Conservation (phyloP, 1,140 invertebrate species). For the Antheraea mylitta region DNA sequence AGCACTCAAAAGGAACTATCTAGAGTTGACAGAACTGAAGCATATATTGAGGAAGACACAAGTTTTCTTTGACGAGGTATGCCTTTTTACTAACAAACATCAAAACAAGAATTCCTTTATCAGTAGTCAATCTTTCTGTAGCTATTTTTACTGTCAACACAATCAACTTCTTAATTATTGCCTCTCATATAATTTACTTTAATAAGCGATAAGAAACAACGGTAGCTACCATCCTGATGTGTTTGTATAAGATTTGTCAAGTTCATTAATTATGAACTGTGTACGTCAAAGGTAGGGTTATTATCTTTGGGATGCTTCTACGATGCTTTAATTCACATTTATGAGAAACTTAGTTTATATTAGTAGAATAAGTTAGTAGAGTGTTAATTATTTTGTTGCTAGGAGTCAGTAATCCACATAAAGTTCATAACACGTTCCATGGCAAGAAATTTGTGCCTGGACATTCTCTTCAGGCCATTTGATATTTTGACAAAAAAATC, state of each 20-base stretch:
- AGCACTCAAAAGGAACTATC: conserved; percentile 96
- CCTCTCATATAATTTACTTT: conserved; percentile 6
- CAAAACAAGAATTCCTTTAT: background rate
- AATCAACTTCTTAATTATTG: background rate
- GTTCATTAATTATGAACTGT: conserved; percentile 12
- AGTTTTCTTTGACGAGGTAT: conserved; percentile 98
- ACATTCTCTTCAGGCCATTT: too few relatives aligned
- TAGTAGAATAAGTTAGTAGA: background rate
- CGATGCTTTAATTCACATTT: background rate
- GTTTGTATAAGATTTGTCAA: conserved; percentile 7
- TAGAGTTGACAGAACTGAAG: conserved; percentile 97
- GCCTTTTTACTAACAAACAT: conserved; percentile 38
- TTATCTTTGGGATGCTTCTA: background rate
- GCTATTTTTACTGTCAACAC: background rate
- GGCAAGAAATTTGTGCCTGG: too few relatives aligned
- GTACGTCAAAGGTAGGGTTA: background rate
- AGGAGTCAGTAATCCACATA: too few relatives aligned
- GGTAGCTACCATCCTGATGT: conserved; percentile 1
- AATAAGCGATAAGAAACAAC: conserved; percentile 8
- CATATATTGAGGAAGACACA: conserved; percentile 98
- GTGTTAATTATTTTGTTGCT: background rate
- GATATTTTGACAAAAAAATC: too few relatives aligned
- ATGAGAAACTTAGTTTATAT: background rate
- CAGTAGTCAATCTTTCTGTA: background rate
- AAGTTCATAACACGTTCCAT: too few relatives aligned